These are phyloP conservation scores for Panorpa germanica DNA, from an alignment of 2,888 invertebrate genomes.

Conservation along the genomic window DNA sequence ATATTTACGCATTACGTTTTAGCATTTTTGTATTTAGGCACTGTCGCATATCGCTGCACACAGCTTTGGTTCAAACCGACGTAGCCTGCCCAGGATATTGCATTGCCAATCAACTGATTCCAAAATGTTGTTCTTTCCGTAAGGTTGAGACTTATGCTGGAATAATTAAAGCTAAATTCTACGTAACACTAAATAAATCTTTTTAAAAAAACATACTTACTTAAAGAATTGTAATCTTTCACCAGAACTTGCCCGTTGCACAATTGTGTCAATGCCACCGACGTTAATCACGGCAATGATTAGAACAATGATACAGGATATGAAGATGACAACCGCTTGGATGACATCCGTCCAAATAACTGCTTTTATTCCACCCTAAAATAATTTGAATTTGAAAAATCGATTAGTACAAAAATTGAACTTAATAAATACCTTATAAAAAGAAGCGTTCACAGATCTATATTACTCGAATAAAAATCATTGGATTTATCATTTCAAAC, in stretches of 20 bases:
- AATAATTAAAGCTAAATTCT: not conserved
- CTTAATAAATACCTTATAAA: too few relatives aligned
- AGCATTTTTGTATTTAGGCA: constrained; percentile 35
- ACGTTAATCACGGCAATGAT: constrained; percentile 21
- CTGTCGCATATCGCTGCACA: constrained; percentile 47
- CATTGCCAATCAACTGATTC: constrained; percentile 36
- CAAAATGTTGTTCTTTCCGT: constrained; percentile 43
- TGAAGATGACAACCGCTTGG: constrained; percentile 24
- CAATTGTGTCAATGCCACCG: constrained; percentile 23
- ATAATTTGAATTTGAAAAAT: too few relatives aligned
- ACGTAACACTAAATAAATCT: constrained; percentile 2
- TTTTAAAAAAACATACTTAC: too few relatives aligned
- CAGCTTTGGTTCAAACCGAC: constrained; percentile 52
- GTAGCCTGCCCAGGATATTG: constrained; percentile 37
- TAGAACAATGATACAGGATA: constrained; percentile 22
- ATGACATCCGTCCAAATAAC: constrained; percentile 32
- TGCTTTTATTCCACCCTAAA: constrained; percentile 30
- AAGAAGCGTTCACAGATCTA: too few relatives aligned
- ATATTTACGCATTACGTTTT: constrained; percentile 27
- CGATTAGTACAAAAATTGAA: too few relatives aligned
- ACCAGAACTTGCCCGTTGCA: constrained; percentile 20
- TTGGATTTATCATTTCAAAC: too few relatives aligned
- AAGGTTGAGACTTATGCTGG: constrained; percentile 36
- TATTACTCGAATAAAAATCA: too few relatives aligned
- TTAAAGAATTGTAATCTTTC: constrained; percentile 21